These are phyloP conservation scores for Struthidea cinerea DNA, from an alignment of 2,113 vertebrate genomes.

Conservation along the genomic window DNA sequence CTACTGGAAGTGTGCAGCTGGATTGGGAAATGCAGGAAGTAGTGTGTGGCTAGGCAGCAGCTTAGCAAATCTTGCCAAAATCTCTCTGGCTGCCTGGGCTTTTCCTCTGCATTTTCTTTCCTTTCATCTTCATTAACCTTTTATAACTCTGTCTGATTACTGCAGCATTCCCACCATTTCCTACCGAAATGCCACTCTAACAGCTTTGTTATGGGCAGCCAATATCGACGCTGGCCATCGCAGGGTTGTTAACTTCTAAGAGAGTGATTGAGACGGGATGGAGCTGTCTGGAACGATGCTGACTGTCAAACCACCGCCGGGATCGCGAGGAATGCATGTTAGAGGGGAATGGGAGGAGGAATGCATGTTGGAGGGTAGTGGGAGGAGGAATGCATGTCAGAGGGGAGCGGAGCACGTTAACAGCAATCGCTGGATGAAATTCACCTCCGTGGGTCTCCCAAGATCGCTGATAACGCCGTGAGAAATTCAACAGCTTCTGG, in stretches of 20 bases:
- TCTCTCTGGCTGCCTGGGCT: not conserved
- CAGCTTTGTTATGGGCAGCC: conserved; percentile 49
- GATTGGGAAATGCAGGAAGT: conserved; percentile 42
- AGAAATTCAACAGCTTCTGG: conserved; percentile 32
- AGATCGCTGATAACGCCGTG: not conserved
- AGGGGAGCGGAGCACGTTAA: not conserved
- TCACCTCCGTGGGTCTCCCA: not conserved
- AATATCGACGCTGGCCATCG: not conserved
- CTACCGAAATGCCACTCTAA: not conserved
- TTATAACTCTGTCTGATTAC: conserved; percentile 40
- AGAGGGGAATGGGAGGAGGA: not conserved
- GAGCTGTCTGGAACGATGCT: not conserved
- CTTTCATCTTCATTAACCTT: conserved; percentile 60
- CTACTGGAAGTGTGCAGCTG: conserved; percentile 24
- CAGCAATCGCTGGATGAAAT: not conserved
- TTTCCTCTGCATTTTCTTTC: conserved; percentile 40
- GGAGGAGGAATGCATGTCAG: not conserved
- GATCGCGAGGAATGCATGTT: not conserved
- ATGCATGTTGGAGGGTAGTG: not conserved
- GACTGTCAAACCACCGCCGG: not conserved
- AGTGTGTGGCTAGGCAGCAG: not conserved
- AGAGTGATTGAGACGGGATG: not conserved
- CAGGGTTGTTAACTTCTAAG: conserved; percentile 43
- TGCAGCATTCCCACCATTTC: conserved; percentile 37
- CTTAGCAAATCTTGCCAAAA: conserved; percentile 39